phyloP scores from a whole-genome alignment of 2,888 invertebrate genomes.

The Caenorhabditis angaria region DNA sequence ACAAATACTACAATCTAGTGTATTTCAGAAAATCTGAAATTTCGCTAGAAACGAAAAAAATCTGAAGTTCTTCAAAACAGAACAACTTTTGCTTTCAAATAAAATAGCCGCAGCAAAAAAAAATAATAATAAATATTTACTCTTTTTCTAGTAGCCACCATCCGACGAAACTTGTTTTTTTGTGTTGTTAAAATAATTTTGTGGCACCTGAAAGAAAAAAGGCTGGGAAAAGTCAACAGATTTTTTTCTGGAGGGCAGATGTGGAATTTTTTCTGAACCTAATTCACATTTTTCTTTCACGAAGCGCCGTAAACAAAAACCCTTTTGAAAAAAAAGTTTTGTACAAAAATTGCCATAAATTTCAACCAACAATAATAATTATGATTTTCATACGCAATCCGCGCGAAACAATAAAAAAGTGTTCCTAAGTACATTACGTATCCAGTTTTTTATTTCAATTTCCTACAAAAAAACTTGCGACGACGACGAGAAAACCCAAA shows the following conservation, averaged over 20 bases:
- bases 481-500: neutral
- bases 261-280: too few species aligned
- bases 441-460: neutral
- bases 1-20: neutral
- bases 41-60: neutral
- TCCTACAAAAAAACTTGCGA: neutral
- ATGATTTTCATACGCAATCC: neutral
- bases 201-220: neutral
- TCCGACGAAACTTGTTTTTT: constrained; percentile 3
- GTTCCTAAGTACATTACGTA: constrained; percentile 2
- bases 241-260: too few species aligned
- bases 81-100: constrained; percentile 2
- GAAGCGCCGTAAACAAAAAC: too few species aligned
- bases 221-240: too few species aligned
- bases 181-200: neutral
- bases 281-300: too few species aligned
- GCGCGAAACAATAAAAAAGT: constrained; percentile 1
- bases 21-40: neutral
- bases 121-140: constrained; percentile 2
- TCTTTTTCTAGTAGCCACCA: constrained; percentile 2
- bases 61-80: neutral
- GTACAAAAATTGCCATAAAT: neutral
- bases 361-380: neutral
- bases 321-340: too few species aligned
- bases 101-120: constrained; percentile 1